phyloP scores from a whole-genome alignment of 1,140 invertebrate genomes.

The Polypedilum pembai region DNA sequence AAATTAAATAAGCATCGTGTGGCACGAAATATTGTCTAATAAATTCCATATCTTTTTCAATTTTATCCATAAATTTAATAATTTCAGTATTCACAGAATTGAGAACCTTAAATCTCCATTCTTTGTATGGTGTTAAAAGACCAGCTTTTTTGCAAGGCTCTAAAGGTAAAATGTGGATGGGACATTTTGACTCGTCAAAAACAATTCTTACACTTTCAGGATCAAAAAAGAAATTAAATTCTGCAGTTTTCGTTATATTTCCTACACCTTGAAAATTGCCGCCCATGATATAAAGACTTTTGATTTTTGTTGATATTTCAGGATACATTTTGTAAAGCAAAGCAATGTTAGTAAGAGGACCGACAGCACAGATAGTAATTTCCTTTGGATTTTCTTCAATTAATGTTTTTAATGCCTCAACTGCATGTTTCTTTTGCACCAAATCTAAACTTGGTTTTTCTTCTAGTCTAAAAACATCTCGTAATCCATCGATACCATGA shows the following conservation, averaged over 20 bases:
- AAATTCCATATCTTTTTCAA: not conserved
- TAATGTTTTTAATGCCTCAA: conserved; percentile 46
- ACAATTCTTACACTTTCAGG: conserved; percentile 25
- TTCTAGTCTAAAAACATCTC: conserved; percentile 43
- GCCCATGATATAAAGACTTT: not conserved
- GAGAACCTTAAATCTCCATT: not conserved
- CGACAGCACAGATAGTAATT: not conserved
- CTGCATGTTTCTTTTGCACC: conserved; percentile 37
- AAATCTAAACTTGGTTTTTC: conserved; percentile 30
- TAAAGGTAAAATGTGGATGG: conserved; percentile 56
- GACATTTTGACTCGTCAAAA: conserved; percentile 44
- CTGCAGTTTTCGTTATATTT: conserved; percentile 44
- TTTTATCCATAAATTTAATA: not conserved
- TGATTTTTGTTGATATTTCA: not conserved
- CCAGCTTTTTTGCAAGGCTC: conserved; percentile 48
- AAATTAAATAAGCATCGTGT: conserved; percentile 52
- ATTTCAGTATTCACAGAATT: not conserved
- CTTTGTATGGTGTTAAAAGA: conserved; percentile 40
- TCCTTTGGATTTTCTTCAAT: conserved; percentile 37
- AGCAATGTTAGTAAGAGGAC: conserved; percentile 24
- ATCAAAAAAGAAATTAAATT: conserved; percentile 21
- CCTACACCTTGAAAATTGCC: not conserved
- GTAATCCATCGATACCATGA: conserved; percentile 58
- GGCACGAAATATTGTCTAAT: conserved; percentile 38
- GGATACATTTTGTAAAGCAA: conserved; percentile 9